phyloP scores from a whole-genome alignment of 2,888 invertebrate species.

The Metellina segmentata region DNA sequence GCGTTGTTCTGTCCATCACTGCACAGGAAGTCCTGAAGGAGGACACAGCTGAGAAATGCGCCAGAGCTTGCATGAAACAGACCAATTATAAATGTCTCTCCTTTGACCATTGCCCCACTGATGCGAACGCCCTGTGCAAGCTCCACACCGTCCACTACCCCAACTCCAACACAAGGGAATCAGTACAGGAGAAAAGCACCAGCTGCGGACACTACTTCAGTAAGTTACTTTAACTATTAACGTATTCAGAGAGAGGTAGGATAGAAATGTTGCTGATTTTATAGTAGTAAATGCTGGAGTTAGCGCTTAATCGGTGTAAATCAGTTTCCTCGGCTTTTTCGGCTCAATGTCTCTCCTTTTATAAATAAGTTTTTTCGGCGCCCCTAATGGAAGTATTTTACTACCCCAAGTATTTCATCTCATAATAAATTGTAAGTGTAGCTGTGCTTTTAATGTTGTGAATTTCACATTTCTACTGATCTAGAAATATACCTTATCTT shows the following conservation, averaged over 20 bases:
- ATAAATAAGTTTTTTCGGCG: too few relatives aligned
- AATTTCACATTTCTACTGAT: too few relatives aligned
- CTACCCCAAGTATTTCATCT: too few relatives aligned
- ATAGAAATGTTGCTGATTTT: not conserved
- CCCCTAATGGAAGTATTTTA: too few relatives aligned
- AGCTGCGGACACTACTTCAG: slow-evolving; percentile 68
- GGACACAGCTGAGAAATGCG: slow-evolving; percentile 51
- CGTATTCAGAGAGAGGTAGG: too few relatives aligned
- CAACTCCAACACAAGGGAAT: slow-evolving; percentile 27
- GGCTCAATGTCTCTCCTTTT: too few relatives aligned
- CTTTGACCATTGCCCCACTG: slow-evolving; percentile 65
- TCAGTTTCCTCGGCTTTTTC: too few relatives aligned
- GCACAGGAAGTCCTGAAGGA: slow-evolving; percentile 16
- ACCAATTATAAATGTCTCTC: slow-evolving; percentile 56
- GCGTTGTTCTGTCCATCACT: not conserved
- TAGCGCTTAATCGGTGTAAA: not conserved
- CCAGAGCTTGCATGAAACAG: slow-evolving; percentile 42
- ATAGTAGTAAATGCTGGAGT: too few relatives aligned
- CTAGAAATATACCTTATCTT: too few relatives aligned
- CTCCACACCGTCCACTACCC: slow-evolving; percentile 60
- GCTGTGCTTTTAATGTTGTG: too few relatives aligned
- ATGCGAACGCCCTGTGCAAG: slow-evolving; percentile 9
- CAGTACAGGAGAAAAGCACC: not conserved
- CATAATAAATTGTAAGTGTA: too few relatives aligned
- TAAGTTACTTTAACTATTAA: slow-evolving; percentile 19